These are phyloP conservation scores for Oreonectes daqikongensis DNA, from an alignment of 2,797 vertebrate genomes.

Conservation along the genomic window DNA sequence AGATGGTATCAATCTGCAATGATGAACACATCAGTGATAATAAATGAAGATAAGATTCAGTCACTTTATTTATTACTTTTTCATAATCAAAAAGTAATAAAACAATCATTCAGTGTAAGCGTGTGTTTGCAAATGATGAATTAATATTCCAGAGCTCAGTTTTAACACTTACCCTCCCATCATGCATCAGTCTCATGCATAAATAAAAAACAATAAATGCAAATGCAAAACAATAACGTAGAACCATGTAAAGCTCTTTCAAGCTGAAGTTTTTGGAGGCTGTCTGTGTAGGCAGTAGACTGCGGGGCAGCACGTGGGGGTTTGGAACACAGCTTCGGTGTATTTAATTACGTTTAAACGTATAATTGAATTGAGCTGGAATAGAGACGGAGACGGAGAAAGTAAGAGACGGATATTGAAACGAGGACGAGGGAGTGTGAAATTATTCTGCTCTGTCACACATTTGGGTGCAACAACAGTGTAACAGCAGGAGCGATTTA, in stretches of 20 bases:
- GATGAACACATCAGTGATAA: background rate
- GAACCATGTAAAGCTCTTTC: background rate
- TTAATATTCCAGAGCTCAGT: background rate
- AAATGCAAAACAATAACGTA: background rate
- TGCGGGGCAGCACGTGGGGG: background rate
- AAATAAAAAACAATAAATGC: background rate
- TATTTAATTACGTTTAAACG: slow-evolving; percentile 44
- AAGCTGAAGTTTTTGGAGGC: background rate
- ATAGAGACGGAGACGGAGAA: background rate
- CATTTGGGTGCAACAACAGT: slow-evolving; percentile 35
- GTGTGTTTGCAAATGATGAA: background rate
- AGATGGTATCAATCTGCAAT: background rate
- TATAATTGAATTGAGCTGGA: slow-evolving; percentile 40
- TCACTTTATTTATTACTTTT: background rate
- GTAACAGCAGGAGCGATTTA: slow-evolving; percentile 35
- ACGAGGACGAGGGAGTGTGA: slow-evolving; percentile 38
- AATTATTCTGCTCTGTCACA: slow-evolving; percentile 42
- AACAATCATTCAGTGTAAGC: background rate
- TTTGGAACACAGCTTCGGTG: slow-evolving; percentile 14
- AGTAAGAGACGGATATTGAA: slow-evolving; percentile 25
- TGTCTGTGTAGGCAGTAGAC: slow-evolving; percentile 14
- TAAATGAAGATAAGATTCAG: background rate
- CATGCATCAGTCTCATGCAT: background rate
- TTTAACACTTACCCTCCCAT: background rate
- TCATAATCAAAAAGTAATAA: background rate